Percentiles rank a stretch among this genome's conserved stretches.
phyloP scores from a whole-genome alignment of 2,888 invertebrate genomes.

The Brenthis ino region DNA sequence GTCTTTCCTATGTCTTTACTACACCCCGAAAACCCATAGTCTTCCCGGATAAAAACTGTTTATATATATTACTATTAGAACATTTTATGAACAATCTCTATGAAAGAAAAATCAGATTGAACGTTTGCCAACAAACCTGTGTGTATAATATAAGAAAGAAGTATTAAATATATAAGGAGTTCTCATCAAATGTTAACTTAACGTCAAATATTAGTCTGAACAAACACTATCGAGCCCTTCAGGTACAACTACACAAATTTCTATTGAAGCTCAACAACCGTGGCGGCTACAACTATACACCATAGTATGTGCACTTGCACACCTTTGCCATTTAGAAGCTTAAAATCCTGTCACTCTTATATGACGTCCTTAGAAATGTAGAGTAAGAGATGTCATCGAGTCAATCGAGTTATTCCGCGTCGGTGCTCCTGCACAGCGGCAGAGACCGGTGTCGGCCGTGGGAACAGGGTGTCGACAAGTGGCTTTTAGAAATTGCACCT shows the following conservation, averaged over 20 bases:
- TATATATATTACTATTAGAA: too few relatives aligned
- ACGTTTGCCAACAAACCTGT: too few relatives aligned
- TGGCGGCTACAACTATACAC: background rate
- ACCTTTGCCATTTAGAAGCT: slow-evolving; percentile 9
- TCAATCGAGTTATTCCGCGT: slow-evolving; percentile 42
- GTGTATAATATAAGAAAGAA: too few relatives aligned
- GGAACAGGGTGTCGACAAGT: slow-evolving; percentile 25
- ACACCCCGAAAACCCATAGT: too few relatives aligned
- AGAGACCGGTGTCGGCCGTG: slow-evolving; percentile 21
- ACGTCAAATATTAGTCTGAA: background rate
- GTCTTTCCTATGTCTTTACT: too few relatives aligned
- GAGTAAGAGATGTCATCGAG: slow-evolving; percentile 40
- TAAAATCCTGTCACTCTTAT: slow-evolving; percentile 3
- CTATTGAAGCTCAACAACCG: slow-evolving; percentile 10
- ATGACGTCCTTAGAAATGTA: slow-evolving; percentile 9
- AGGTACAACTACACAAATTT: background rate
- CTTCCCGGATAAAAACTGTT: too few relatives aligned
- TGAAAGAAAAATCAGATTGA: too few relatives aligned
- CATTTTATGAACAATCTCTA: too few relatives aligned
- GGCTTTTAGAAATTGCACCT: background rate
- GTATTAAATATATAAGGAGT: too few relatives aligned
- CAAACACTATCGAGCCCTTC: background rate
- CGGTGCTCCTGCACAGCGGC: slow-evolving; percentile 15
- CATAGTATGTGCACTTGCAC: slow-evolving; percentile 2
- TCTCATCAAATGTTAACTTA: too few relatives aligned